Percentiles rank a stretch among this genome's conserved stretches.
These are phyloP conservation scores for Harpagifer antarcticus DNA, from an alignment of 2,797 vertebrate genomes.

Conservation along the genomic window DNA sequence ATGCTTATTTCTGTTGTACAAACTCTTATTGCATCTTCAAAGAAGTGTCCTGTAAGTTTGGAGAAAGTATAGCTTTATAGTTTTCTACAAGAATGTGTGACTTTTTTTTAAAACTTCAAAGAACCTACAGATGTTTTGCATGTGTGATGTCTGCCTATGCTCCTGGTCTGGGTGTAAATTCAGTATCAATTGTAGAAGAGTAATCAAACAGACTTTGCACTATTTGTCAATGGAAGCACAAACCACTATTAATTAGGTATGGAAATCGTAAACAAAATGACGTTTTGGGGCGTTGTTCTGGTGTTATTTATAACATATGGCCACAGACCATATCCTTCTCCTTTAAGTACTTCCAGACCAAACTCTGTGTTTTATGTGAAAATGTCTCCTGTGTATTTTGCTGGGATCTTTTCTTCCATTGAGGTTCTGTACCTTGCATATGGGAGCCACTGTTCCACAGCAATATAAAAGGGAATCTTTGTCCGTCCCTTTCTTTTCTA, in stretches of 20 bases:
- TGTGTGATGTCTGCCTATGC: constrained; percentile 19
- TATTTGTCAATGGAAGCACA: constrained; percentile 57
- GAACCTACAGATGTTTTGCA: constrained; percentile 45
- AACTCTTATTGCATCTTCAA: constrained; percentile 15
- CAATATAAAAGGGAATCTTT: constrained; percentile 64
- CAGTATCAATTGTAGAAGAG: constrained; percentile 15
- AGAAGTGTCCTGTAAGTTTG: constrained; percentile 30
- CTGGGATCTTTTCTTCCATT: constrained; percentile 8
- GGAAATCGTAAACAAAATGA: constrained; percentile 8
- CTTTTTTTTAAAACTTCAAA: constrained; percentile 24
- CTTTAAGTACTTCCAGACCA: constrained; percentile 42
- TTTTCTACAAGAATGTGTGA: constrained; percentile 48
- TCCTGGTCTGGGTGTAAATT: not conserved
- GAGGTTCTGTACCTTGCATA: constrained; percentile 22
- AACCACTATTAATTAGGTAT: constrained; percentile 38
- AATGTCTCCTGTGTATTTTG: constrained; percentile 20
- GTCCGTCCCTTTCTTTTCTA: constrained; percentile 32
- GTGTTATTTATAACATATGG: constrained; percentile 42
- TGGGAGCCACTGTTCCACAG: constrained; percentile 32
- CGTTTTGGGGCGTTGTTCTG: constrained; percentile 23
- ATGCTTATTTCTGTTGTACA: constrained; percentile 6
- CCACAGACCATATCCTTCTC: constrained; percentile 20
- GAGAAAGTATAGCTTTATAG: constrained; percentile 55
- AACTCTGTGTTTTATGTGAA: constrained; percentile 41
- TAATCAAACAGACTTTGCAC: constrained; percentile 58